Evolutionary conservation across 2,797 vertebrate genomes (phyloP).

Genomic region (Girardinus metallicus): DNA sequence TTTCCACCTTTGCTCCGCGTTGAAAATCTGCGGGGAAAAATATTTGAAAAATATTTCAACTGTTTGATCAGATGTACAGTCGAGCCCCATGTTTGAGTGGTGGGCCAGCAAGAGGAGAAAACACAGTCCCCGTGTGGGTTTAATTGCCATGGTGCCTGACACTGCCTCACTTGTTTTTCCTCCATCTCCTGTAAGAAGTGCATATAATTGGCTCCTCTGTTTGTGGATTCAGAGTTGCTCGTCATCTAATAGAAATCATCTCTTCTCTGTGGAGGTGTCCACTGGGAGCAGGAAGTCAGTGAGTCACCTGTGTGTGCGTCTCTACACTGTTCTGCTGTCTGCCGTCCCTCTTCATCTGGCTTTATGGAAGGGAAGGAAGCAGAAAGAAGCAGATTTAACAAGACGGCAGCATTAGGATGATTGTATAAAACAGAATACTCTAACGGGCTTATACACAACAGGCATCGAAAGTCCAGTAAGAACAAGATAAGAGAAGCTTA

Average conservation of each 20-base stretch:
- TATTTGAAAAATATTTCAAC: conserved; percentile 54
- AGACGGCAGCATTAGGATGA: conserved; percentile 14
- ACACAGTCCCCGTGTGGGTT: conserved; percentile 67
- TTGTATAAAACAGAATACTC: conserved; percentile 7
- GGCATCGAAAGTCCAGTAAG: not conserved
- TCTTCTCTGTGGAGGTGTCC: conserved; percentile 73
- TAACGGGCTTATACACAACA: conserved; percentile 33
- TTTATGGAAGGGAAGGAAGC: conserved; percentile 47
- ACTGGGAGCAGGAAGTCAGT: conserved; percentile 69
- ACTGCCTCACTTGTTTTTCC: conserved; percentile 67
- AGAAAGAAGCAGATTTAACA: conserved; percentile 25
- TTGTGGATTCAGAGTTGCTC: conserved; percentile 72
- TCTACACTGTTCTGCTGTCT: conserved; percentile 56
- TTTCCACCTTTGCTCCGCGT: conserved; percentile 34
- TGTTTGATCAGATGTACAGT: conserved; percentile 60
- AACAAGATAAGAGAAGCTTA: conserved; percentile 1
- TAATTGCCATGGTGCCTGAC: conserved; percentile 73
- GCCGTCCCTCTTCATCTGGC: conserved; percentile 52
- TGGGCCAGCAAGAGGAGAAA: conserved; percentile 54
- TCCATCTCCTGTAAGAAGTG: conserved; percentile 65
- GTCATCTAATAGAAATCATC: conserved; percentile 71
- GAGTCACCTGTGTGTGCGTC: conserved; percentile 64
- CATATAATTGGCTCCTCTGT: conserved; percentile 75
- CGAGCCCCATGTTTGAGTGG: conserved; percentile 51
- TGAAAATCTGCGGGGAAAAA: conserved; percentile 35